Evolutionary conservation across 2,113 vertebrate species (phyloP).

Genomic region (Strigops habroptila): DNA sequence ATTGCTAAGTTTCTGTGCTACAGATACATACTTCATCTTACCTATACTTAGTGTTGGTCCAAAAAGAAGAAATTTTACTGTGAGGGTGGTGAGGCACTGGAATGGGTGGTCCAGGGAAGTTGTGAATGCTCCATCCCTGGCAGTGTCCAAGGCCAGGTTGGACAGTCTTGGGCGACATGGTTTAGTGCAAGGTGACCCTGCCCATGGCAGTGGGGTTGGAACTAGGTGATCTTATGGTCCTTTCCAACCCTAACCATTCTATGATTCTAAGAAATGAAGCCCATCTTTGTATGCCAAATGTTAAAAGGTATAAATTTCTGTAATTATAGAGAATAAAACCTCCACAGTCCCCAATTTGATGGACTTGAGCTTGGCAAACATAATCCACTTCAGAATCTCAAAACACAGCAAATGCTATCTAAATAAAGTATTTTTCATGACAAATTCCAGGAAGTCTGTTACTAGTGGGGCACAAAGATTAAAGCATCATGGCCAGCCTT

Average conservation of each 20-base stretch:
- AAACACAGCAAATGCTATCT: background rate
- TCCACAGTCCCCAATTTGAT: background rate
- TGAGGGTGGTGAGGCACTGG: too few relatives aligned
- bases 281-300: background rate
- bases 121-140: too few relatives aligned
- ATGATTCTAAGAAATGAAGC: background rate
- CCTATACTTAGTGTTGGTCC: background rate
- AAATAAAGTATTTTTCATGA: background rate
- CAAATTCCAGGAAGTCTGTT: background rate
- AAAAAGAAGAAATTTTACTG: background rate
- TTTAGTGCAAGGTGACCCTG: too few relatives aligned
- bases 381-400: background rate
- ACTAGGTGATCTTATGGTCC: too few relatives aligned
- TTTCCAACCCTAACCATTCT: too few relatives aligned
- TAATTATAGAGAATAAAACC: background rate
- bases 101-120: too few relatives aligned
- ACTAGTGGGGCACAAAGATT: background rate
- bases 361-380: background rate
- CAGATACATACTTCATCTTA: background rate
- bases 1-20: background rate
- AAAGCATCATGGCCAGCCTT: background rate
- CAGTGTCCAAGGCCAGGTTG: too few relatives aligned
- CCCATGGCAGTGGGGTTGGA: too few relatives aligned
- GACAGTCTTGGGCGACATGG: too few relatives aligned
- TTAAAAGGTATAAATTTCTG: background rate